A percentile compares a stretch with the other conserved stretches of the same genome.
Conservation (phyloP, 2,888 invertebrate genomes). For the Salpingus planirostris region DNA sequence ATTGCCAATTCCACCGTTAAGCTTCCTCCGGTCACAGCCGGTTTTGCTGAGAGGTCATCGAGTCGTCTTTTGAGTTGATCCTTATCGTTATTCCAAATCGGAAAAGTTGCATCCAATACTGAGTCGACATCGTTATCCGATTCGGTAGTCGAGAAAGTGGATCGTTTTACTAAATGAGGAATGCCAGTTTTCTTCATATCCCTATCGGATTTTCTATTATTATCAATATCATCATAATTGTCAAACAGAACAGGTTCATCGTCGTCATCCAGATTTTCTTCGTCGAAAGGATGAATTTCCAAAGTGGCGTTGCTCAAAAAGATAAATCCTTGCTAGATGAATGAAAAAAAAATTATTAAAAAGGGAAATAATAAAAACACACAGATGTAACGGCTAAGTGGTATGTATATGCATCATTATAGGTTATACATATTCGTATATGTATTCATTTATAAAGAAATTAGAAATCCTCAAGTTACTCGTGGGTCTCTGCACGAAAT, state of each 20-base stretch:
- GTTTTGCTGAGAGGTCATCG: too few relatives aligned
- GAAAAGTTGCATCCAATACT: constrained; percentile 13
- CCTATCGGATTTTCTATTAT: too few relatives aligned
- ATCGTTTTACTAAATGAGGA: constrained; percentile 53
- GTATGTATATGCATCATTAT: too few relatives aligned
- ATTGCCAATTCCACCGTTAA: constrained; percentile 63
- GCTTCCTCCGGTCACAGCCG: too few relatives aligned
- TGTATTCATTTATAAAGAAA: too few relatives aligned
- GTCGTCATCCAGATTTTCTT: constrained; percentile 33
- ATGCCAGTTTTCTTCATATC: too few relatives aligned
- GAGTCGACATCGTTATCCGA: constrained; percentile 20
- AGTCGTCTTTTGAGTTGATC: too few relatives aligned
- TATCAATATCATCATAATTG: constrained; percentile 12
- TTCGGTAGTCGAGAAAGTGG: constrained; percentile 42
- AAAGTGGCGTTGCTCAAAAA: constrained; percentile 58
- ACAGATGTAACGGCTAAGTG: too few relatives aligned
- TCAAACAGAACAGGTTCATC: constrained; percentile 13
- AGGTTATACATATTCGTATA: too few relatives aligned
- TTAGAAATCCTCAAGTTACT: too few relatives aligned
- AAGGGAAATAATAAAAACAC: not conserved
- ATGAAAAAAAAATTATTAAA: not conserved
- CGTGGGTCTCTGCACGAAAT: too few relatives aligned
- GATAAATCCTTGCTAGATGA: constrained; percentile 56
- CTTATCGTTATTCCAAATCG: too few relatives aligned
- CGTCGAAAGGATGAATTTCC: constrained; percentile 58